These are phyloP conservation scores for Bos taurus DNA, from an alignment of 2,113 vertebrate genomes.

Conservation along the genomic window ARS-UCD2.0 NC_037336.1:59187001-59187500, in stretches of 20 bases:
- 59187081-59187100: background rate
- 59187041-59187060: background rate
- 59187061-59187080: background rate
- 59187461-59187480: constrained; percentile 46
- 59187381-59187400: constrained; percentile 4
- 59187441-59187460: background rate
- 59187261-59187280: background rate
- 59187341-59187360: background rate
- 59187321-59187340: background rate
- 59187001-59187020: background rate
- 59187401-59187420: background rate
- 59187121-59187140: background rate
- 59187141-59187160: background rate
- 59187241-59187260: background rate
- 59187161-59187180: background rate
- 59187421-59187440: background rate
- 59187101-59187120: background rate
- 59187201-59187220: background rate
- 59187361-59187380: background rate
- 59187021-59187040: background rate
- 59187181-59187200: background rate
- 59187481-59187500: constrained; percentile 41
- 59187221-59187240: background rate
- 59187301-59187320: background rate
- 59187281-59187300: constrained; percentile 8